phyloP scores from a whole-genome alignment of 2,888 invertebrate species.

The Scaptomyza parva region DNA sequence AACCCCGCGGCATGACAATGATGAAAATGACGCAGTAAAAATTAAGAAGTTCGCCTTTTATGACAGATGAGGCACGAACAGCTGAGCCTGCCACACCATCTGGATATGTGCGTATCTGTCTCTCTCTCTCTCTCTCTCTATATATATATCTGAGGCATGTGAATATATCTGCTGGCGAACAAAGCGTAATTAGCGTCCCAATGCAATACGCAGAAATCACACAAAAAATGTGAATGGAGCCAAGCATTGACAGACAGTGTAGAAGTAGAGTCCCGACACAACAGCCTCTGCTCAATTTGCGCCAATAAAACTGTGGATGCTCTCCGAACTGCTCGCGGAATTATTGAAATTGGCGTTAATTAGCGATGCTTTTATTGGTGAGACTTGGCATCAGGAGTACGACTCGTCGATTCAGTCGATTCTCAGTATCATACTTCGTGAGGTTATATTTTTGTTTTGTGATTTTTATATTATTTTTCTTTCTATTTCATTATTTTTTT shows the following conservation, averaged over 20 bases:
- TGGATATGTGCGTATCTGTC: constrained; percentile 31
- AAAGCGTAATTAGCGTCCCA: constrained; percentile 79
- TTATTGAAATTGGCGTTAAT: constrained; percentile 77
- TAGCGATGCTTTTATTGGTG: constrained; percentile 74
- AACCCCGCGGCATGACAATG: constrained; percentile 69
- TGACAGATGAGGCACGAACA: constrained; percentile 83
- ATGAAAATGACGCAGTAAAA: constrained; percentile 83
- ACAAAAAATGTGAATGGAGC: constrained; percentile 55
- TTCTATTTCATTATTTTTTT: constrained; percentile 2
- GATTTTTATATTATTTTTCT: constrained; percentile 12
- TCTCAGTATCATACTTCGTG: constrained; percentile 22
- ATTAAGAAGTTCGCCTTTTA: constrained; percentile 82
- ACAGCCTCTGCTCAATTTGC: constrained; percentile 57
- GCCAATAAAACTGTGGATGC: constrained; percentile 67
- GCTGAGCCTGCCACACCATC: constrained; percentile 55
- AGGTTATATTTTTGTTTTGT: constrained; percentile 16
- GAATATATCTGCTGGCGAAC: constrained; percentile 48
- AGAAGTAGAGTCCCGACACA: constrained; percentile 12
- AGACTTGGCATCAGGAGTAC: constrained; percentile 34
- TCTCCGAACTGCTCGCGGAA: constrained; percentile 52
- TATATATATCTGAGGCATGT: constrained; percentile 12
- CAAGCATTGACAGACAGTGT: constrained; percentile 15
- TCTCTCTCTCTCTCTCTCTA: constrained; percentile 14
- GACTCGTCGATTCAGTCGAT: constrained; percentile 9
- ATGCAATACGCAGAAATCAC: constrained; percentile 42